Evolutionary conservation across 2,113 vertebrate genomes (phyloP), one percentile per base, ranked within the genome.

Genomic region (Speoplatyrhinus poulsoni): DNA sequence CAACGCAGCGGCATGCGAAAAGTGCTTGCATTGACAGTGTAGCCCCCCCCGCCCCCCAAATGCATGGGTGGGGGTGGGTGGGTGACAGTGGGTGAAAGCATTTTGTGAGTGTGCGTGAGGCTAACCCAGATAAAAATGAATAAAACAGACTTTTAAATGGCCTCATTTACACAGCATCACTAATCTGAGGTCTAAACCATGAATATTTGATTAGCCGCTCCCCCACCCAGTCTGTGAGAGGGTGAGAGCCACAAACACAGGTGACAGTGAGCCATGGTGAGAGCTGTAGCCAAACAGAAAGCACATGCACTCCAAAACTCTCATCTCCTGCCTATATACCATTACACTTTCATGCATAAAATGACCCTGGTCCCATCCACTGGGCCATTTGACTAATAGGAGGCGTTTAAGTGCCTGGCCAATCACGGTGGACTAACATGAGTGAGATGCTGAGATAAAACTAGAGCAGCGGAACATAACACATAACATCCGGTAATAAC

Each of bases 141-240:
- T 86, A 87, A 90, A 89, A 91, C 89, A 90, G 85, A 90, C 88
- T 90, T 88, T 89, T 89, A 90, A 90, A 89, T 89, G 82, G 88
- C 85, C 87, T 91, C 82, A 89, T 91, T 90, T 88, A 90, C 82
- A 87, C 85, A 85, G 79, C 81, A 83, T 88, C 77, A 87, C 77
- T 84, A 86, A 87, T 88, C 73, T 69, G 70, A 82, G 84, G 87
- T 86, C 83, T 81, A 77, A 81, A 81, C 83, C 83, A 88, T 89
- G 71, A 87, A 91, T 87, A 87, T 89, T 91, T 89, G 76, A 91
- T 87, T 46, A 70, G 41, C 41, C 81, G 60, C 79, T 87, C 81
- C 75, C 81, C 86, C 67, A 33, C 80, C 82, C 67, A 53, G 82
- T 75, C 75, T 69, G 63, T 72, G 49, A 47, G 62, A 62, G 58